These are phyloP conservation scores for Lasioglossum vierecki DNA, from an alignment of 2,888 invertebrate species.

Conservation along the genomic window DNA sequence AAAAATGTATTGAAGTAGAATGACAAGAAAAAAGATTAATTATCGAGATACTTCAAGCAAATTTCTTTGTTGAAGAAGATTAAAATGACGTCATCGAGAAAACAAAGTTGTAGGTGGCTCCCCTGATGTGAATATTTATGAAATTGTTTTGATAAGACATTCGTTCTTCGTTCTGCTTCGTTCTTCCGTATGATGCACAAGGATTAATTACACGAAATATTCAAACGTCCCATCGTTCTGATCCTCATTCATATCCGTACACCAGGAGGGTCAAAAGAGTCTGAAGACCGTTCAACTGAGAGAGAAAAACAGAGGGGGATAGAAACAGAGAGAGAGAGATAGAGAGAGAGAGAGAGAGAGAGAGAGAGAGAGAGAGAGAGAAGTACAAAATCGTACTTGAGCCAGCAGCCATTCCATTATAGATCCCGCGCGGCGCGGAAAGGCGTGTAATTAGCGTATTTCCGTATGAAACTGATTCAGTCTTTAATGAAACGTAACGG, in stretches of 20 bases:
- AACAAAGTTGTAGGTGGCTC: background rate
- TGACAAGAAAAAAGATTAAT: no score
- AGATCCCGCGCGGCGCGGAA: background rate
- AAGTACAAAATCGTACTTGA: background rate
- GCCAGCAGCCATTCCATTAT: background rate
- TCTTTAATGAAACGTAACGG: slow-evolving; percentile 19
- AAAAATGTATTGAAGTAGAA: no score
- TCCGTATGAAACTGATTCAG: slow-evolving; percentile 13
- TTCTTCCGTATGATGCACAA: background rate
- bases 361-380: background rate
- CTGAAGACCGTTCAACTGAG: background rate
- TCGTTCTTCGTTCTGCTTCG: background rate
- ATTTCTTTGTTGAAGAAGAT: no score
- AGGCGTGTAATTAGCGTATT: slow-evolving; percentile 22
- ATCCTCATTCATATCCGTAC: background rate
- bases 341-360: background rate
- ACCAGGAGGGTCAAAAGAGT: background rate
- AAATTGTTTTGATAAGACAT: background rate
- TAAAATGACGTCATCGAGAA: no score
- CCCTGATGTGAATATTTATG: background rate
- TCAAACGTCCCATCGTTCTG: background rate
- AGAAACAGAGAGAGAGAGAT: background rate
- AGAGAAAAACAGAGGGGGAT: background rate
- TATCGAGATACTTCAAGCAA: no score
- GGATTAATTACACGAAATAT: background rate